Evolutionary conservation across 1,140 invertebrate genomes (phyloP).

Genomic region (Apis cerana): DNA sequence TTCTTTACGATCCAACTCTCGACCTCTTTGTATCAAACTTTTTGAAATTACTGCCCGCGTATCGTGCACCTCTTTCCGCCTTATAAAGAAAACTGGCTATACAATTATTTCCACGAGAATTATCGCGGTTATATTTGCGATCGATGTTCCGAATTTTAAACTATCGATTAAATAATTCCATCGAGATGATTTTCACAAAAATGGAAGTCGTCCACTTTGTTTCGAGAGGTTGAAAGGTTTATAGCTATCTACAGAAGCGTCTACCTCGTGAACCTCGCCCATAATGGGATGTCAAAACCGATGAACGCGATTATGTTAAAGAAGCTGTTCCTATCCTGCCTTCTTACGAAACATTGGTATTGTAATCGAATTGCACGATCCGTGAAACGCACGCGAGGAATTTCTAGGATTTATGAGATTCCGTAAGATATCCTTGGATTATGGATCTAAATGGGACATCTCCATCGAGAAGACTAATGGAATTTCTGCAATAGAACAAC

Average conservation of each 20-base stretch:
- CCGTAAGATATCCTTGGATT: slow-evolving; percentile 35
- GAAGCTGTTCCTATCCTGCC: not conserved
- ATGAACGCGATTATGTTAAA: slow-evolving; percentile 22
- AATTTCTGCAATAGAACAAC: slow-evolving; percentile 57
- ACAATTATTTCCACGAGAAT: not conserved
- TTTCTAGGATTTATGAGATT: slow-evolving; percentile 62
- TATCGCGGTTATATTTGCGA: not conserved
- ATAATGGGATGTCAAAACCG: slow-evolving; percentile 31
- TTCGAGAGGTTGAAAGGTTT: not conserved
- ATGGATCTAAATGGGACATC: not conserved
- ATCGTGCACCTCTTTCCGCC: slow-evolving; percentile 9
- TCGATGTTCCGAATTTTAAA: not conserved
- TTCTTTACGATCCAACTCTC: slow-evolving; percentile 31
- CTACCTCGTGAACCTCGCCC: not conserved
- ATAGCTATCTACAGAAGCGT: not conserved
- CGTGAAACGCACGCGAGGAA: slow-evolving; percentile 45
- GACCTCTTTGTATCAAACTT: slow-evolving; percentile 1
- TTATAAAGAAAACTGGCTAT: not conserved
- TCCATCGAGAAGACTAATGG: not conserved
- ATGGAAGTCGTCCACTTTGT: no score
- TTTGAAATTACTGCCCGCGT: slow-evolving; percentile 45
- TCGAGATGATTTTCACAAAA: no score
- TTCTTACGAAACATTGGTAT: slow-evolving; percentile 58
- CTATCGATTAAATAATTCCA: not conserved
- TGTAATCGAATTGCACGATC: slow-evolving; percentile 59